Evolutionary conservation across 2,113 vertebrate genomes (phyloP).

Genomic region (Raja brachyura): DNA sequence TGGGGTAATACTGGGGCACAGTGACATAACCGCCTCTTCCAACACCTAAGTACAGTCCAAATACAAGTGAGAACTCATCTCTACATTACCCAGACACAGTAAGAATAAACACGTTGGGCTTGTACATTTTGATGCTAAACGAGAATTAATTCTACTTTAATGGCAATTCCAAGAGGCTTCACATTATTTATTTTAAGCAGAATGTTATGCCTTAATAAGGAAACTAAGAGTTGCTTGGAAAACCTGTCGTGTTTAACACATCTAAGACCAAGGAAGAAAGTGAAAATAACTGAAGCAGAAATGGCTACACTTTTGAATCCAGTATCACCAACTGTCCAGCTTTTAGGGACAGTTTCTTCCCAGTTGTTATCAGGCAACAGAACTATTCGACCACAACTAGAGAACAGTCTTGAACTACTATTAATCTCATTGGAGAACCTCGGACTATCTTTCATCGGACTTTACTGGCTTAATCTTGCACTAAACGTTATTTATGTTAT

Average conservation of each 20-base stretch:
- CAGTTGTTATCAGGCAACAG: too few species aligned
- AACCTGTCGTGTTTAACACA: not conserved
- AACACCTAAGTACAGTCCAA: not conserved
- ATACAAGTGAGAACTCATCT: constrained; percentile 7
- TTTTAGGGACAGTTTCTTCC: too few species aligned
- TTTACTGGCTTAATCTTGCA: too few species aligned
- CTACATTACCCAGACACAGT: constrained; percentile 30
- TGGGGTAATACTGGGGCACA: not conserved
- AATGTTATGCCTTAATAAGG: constrained; percentile 27
- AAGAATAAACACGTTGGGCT: constrained; percentile 9
- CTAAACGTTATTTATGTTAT: too few species aligned
- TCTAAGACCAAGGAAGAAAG: not conserved
- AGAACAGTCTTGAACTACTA: too few species aligned
- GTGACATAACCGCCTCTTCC: constrained; percentile 9
- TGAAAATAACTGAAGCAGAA: not conserved
- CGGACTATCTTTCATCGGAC: too few species aligned
- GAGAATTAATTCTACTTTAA: constrained; percentile 23
- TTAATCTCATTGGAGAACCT: too few species aligned
- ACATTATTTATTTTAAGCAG: constrained; percentile 29
- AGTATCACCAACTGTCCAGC: not conserved
- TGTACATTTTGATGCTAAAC: not conserved
- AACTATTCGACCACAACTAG: too few species aligned
- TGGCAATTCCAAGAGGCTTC: constrained; percentile 30
- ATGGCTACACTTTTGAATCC: not conserved
- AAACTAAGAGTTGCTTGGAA: not conserved